Base-by-base conservation (phyloP, 2,888 invertebrate genomes). In the Parochlus steinenii region DNA sequence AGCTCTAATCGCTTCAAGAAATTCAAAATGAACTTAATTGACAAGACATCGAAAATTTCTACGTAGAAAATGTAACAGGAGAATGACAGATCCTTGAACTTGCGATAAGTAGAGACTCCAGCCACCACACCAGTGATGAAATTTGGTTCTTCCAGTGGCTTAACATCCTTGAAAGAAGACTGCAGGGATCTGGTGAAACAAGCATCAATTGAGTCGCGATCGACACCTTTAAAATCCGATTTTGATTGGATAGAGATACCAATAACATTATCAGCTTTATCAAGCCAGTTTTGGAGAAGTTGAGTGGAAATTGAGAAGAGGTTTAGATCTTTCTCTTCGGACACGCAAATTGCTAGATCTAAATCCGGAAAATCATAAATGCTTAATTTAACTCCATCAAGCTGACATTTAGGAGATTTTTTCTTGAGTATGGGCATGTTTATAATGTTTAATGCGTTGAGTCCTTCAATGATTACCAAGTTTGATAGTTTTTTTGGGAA, bases 41-140 rank as follows among this genome's bases (percentile, higher is more conserved):
- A n/a, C 12, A 28, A 8, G 3, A 26, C 28, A 20, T 34, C 34
- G 20, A n/a, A 28, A 5, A 34, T 6, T 22, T 34, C 34, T n/a
- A 34, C 16, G 16, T 34, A 34, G 5, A 28, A 15, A 6, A 34
- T 16, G 22, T 22, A 34, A 15, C 34, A 34, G 2, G 28, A 24
- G 15, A 30, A 36, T 12, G 16, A 8, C 3, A n/a, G 17, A 2
- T 18, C 24, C 7, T 16, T 19, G 2, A 24, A 4, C 10, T 29
- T 7, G 12, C 31, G n/a, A 15, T 16, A 22, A 3, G 31, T 18
- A 7, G 17, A 8, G 4, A 36, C 45, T 34, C 58, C 57, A 3
- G 56, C 55, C 26, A 51, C 48, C 2, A 51, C 48, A 3, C 57
- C 58, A 1, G 49, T 50, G 33, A 58, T 51, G 23, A 58, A 58